phyloP scores from a whole-genome alignment of 1,140 invertebrate genomes.

The Bombyx mandarina region DNA sequence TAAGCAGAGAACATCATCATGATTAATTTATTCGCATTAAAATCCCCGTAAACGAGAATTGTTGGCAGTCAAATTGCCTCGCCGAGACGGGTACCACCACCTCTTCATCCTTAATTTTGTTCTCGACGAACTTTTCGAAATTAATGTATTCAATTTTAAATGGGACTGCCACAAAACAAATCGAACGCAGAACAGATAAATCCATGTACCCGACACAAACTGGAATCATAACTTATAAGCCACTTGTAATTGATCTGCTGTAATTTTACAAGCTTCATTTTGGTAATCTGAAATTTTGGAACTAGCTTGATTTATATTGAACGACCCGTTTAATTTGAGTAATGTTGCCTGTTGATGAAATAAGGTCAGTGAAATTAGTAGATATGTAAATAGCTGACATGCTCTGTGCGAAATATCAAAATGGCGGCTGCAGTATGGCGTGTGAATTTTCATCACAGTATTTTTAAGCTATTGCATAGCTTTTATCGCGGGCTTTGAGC shows the following conservation, averaged over 20 bases:
- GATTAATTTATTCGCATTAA: conserved; percentile 18
- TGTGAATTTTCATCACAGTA: no score
- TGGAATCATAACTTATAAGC: conserved; percentile 49
- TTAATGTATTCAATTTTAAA: conserved; percentile 41
- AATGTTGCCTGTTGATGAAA: background rate
- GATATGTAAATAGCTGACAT: no score
- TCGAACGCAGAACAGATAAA: conserved; percentile 39
- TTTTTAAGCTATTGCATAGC: no score
- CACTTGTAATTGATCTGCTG: conserved; percentile 40
- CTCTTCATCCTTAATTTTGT: conserved; percentile 23
- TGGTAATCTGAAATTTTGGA: no score
- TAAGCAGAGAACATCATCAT: conserved; percentile 14
- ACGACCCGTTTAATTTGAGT: conserved; percentile 8
- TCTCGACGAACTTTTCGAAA: conserved; percentile 28
- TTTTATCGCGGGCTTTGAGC: no score
- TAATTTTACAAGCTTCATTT: conserved; percentile 20
- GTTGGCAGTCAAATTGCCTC: conserved; percentile 24
- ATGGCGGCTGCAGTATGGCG: no score
- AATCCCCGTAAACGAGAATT: conserved; percentile 18
- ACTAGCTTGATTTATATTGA: conserved; percentile 11
- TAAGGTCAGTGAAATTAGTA: background rate
- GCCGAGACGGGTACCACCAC: conserved; percentile 10
- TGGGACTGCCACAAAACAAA: conserved; percentile 29
- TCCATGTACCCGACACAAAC: conserved; percentile 29
- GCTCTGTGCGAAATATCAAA: no score